Base-by-base conservation (phyloP, 2,797 vertebrate species). In the Paguma larvata region DNA sequence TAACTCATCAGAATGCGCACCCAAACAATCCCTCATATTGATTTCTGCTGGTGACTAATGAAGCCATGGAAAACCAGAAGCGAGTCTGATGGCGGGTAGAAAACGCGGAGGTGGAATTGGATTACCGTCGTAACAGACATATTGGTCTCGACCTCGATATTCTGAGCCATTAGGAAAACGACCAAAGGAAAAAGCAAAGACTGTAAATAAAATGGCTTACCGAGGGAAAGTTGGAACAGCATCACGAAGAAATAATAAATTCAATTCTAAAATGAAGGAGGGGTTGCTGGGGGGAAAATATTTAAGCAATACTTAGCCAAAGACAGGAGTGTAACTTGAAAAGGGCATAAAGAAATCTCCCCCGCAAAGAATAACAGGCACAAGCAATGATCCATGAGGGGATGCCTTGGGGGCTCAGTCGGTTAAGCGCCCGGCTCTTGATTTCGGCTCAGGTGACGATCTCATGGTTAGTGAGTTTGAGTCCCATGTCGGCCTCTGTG, bases 321-420 rank as follows among this genome's bases (percentile, higher is more conserved):
- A 34, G 85, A 67, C 21, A 92, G 16, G 18, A 46, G 41, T 44
- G 48, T 84, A 46, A 96, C 8, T 10, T 38, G 51, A 44, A 94
- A 97, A 95, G 32, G 6, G 51, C 30, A 87, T 73, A 92, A 88
- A 38, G 88, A 98, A 96, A 94, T 18, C 16, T 77, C 46, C 23
- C n/a, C 4, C 38, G 3, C 38, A 23, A 72, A 97, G 85, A 77
- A 95, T 27, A 14, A 44, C 25, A 46, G 72, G 13, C 41, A 30
- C 41, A 85, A 97, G 85, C 70, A 95, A 79, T 34, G 63, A 44
- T 6, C 65, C 38, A 13, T 6, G 6, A 62, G 56, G 56, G 56
- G 56, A 59, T 23, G 38, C 38, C 56, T 59, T 8, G 56, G 56
- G 9, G 21, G 21, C 56, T 59, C 56, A 0, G 3, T 59, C 8